A percentile compares a stretch with the other conserved stretches of the same genome.
phyloP scores from a whole-genome alignment of 2,113 vertebrate species.

The Alosa alosa region DNA sequence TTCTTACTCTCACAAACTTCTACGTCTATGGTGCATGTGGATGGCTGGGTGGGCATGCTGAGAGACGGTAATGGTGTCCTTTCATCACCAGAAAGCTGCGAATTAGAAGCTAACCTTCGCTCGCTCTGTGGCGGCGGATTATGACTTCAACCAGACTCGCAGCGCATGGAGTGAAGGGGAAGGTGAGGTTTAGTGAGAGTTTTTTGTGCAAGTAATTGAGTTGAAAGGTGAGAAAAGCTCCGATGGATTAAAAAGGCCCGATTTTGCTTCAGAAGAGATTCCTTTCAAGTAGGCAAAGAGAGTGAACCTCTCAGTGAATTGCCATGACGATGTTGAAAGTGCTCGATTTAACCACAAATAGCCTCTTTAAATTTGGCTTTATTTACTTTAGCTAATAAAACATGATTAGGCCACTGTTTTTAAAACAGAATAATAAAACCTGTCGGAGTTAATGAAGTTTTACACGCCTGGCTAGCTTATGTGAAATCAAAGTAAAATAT shows the following conservation, averaged over 20 bases:
- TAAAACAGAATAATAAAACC: neutral
- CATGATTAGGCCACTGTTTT: neutral
- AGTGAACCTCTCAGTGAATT: neutral
- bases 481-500: neutral
- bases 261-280: constrained; percentile 16
- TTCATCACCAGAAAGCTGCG: constrained; percentile 27
- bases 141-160: constrained; percentile 26
- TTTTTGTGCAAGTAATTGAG: constrained; percentile 52
- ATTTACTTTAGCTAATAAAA: neutral
- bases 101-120: constrained; percentile 25
- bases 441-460: neutral
- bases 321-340: neutral
- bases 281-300: neutral
- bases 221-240: constrained; percentile 53
- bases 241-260: neutral
- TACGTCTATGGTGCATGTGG: neutral
- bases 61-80: neutral
- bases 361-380: neutral
- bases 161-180: constrained; percentile 14
- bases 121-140: constrained; percentile 24
- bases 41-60: neutral
- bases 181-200: constrained; percentile 27
- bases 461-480: neutral
- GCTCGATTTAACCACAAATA: neutral
- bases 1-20: neutral